A percentile compares a stretch with the other conserved stretches of the same genome.
phyloP scores from a whole-genome alignment of 1,140 invertebrate species.

The Pseudomyrmex dendroicus region DNA sequence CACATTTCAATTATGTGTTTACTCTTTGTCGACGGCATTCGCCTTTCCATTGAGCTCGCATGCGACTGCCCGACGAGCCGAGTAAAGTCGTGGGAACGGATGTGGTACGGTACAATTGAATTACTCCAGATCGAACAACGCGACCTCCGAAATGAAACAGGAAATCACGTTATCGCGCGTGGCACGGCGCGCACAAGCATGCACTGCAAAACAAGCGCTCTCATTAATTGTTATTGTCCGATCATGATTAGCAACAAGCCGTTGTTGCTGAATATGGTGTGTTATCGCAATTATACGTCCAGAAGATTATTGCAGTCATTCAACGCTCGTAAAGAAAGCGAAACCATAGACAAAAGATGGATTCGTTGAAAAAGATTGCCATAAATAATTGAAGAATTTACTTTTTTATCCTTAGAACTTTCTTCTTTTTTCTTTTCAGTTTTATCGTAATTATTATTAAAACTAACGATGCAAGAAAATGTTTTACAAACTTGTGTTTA shows the following conservation, averaged over 20 bases:
- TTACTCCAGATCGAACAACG: slow-evolving; percentile 72
- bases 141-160: slow-evolving; percentile 66
- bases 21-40: slow-evolving; percentile 68
- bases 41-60: slow-evolving; percentile 25
- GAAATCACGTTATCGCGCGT: slow-evolving; percentile 69
- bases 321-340: background rate
- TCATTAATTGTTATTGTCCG: slow-evolving; percentile 69
- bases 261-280: slow-evolving; percentile 35
- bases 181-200: slow-evolving; percentile 48
- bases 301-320: slow-evolving; percentile 21
- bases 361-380: background rate
- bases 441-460: background rate
- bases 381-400: background rate
- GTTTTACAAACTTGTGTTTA: background rate
- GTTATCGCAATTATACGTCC: slow-evolving; percentile 50
- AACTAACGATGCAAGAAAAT: background rate
- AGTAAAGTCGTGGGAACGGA: slow-evolving; percentile 67
- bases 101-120: slow-evolving; percentile 69
- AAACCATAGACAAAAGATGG: background rate
- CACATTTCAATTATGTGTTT: slow-evolving; percentile 73
- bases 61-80: slow-evolving; percentile 14
- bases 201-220: slow-evolving; percentile 56
- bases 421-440: background rate
- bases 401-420: background rate
- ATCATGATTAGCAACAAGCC: slow-evolving; percentile 51